Conservation (phyloP, 2,113 vertebrate species). For the Pachypanchax playfairii region DNA sequence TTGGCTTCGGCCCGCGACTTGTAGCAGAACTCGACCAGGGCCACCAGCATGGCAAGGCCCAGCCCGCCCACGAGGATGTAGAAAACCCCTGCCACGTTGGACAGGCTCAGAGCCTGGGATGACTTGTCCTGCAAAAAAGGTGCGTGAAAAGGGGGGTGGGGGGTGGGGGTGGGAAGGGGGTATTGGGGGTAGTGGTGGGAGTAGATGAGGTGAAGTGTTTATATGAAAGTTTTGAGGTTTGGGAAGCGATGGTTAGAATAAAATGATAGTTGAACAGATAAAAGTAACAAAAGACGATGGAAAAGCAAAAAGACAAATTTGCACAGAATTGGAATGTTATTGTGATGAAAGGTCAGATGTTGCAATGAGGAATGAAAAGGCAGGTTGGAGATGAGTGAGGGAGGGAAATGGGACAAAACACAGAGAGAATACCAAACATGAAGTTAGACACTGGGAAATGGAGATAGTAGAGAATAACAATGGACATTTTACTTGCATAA, state of each 20-base stretch:
- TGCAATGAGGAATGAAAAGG: not conserved
- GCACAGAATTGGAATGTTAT: not conserved
- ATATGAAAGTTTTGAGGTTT: not conserved
- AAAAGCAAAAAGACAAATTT: not conserved
- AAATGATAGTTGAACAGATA: not conserved
- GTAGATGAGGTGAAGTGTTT: slow-evolving; percentile 1
- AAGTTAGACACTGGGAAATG: slow-evolving; percentile 49
- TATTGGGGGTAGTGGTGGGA: too few relatives aligned
- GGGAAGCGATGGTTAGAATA: not conserved
- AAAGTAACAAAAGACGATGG: not conserved
- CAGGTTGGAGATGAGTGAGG: not conserved
- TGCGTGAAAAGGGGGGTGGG: too few relatives aligned
- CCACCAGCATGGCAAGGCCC: slow-evolving; percentile 99
- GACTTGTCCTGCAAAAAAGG: slow-evolving; percentile 93
- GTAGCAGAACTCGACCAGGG: slow-evolving; percentile 99
- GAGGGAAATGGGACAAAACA: slow-evolving; percentile 43
- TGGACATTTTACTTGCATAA: not conserved
- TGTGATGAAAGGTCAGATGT: not conserved
- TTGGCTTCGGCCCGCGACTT: slow-evolving; percentile 99
- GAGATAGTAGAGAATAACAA: slow-evolving; percentile 13
- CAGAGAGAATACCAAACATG: slow-evolving; percentile 35
- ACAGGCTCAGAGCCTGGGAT: slow-evolving; percentile 97
- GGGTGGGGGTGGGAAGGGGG: not conserved
- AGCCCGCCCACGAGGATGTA: slow-evolving; percentile 99
- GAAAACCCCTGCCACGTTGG: slow-evolving; percentile 99